Evolutionary conservation across 2,113 vertebrate species (phyloP), one percentile per base, ranked within the genome.

Genomic region (Hipposideros armiger): DNA sequence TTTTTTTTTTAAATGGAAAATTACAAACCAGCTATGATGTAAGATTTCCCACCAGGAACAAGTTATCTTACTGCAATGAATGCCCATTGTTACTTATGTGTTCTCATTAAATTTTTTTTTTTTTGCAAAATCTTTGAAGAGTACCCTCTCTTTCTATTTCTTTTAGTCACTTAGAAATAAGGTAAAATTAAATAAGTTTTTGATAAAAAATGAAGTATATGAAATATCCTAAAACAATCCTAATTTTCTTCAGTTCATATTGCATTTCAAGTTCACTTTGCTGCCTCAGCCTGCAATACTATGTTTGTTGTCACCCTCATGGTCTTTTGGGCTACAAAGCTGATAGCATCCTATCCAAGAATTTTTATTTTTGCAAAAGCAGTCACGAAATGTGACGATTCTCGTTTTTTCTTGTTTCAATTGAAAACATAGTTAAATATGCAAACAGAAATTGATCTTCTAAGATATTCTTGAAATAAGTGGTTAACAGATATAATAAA

Each of bases 401-500:
- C 7, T 90, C 40, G 24, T 85, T 85, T 42, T 78, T 76, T 64
- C 87, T 76, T 74, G 50, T 86, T 85, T 77, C 32, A 78, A 7
- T 30, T 78, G 78, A 62, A 86, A 72, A 72, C 45, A 1, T 45
- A 52, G 28, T 93, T 58, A 86, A 77, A 69, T 45, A 22, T 30
- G 45, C 52, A 86, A 90, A 52, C 9, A 60, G 58, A 22, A 77
- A 42, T 52, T 62, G 15, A 22, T 36, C 30, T 70, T 78, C 52
- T n/a, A 52, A 70, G n/a, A 78, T 90, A 54, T 91, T 72, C 45
- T 91, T 60, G 50, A 94, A n/a, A 64, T 47, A 94, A 28, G 36
- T 58, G 40, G 26, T 32, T 54, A 70, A 58, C 8, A 82, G 24
- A 94, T 95, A 84, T 81, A 81, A 60, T 80, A 30, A 94, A 85